Base-by-base conservation (phyloP, 2,113 vertebrate species). In the Chloropsis cyanopogon region DNA sequence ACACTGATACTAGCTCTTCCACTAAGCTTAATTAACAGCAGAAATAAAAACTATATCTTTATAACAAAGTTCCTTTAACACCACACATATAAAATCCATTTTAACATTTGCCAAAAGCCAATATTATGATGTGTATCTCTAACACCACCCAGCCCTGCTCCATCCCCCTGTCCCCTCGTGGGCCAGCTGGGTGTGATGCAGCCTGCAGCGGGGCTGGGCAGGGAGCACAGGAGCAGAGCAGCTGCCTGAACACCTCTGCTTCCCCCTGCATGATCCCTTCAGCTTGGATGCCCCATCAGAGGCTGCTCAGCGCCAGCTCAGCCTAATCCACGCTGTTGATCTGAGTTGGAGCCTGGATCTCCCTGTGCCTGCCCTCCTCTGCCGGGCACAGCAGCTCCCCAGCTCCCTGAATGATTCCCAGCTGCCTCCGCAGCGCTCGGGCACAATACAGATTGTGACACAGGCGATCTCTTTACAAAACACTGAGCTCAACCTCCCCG, bases 371-470 rank as follows among this genome's bases (percentile, higher is more conserved):
- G n/a, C 49, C 5, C 57, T 87, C 22, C 63, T 64, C 85, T 95
- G 92, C 71, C 89, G 92, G 92, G 54, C 50, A n/a, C 80, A 77
- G 92, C 82, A 64, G 64, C 2, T 92, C 75, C 75, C 82, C 49
- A 37, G 2, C 57, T 85, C 88, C 83, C 63, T 39, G 80, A 83
- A 49, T 65, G 57, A 86, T 54, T 39, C 83, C 82, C 63, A 57
- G 89, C 77, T 47, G 86, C 79, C 81, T 92, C 52, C 50, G 37
- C 63, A 37, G 82, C 20, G 15, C 82, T 90, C 80, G 29, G 82
- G 80, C 65, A 76, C 88, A 78, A 57, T 49, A 80, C 84, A 69
- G 86, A 88, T 50, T 70, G 83, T 88, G 90, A 89, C 89, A 95
- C 49, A 25, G 57, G 83, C 39, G 39, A 64, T 88, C 47, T 69